Evolutionary conservation across 2,888 invertebrate genomes (phyloP), one percentile per base, ranked within the genome.

Genomic region (Drosophila limbata): DNA sequence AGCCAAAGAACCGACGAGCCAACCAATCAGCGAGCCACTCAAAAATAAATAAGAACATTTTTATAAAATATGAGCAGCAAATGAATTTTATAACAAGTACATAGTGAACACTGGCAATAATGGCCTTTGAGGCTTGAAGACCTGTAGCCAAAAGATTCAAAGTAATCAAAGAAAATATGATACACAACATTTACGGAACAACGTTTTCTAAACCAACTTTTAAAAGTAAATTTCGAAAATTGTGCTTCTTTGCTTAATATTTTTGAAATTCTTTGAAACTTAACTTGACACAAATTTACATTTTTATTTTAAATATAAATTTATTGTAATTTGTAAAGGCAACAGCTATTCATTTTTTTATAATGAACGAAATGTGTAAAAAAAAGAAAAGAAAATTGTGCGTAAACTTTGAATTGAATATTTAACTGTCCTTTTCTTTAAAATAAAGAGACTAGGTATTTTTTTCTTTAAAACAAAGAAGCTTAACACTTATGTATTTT

Each of bases 21-120:
- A 62, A 47, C 59, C 65, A 62, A 67, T 67, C 59, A 56, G 39
- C 61, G 48, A 21, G 15, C 4, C 50, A 63, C 31, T 68, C 63
- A 45, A 65, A 77, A 82, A 83, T 55, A 75, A 79, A 69, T 69
- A 66, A 45, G 44, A 65, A 52, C 62, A 64, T 64, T 65, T 60
- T 47, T 61, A 77, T 67, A 33, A 73, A 64, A 72, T 76, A 71
- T 65, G 51, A 60, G 51, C 55, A 64, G 66, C 63, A 69, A 77
- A 77, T 63, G 72, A 68, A 69, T 68, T 79, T 62, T 33, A 56
- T 47, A 57, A 51, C 55, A 40, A 31, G 52, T 25, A 45, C 44
- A 40, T 33, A 48, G 21, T 35, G 13, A 6, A 1, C 13, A 15
- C 15, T 11, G 33, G 13, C 13, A 28, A 31, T 33, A 10, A 13